A percentile compares a stretch with the other conserved stretches of the same genome.
phyloP scores from a whole-genome alignment of 2,888 invertebrate genomes.

The Lasioglossum marginatum region DNA sequence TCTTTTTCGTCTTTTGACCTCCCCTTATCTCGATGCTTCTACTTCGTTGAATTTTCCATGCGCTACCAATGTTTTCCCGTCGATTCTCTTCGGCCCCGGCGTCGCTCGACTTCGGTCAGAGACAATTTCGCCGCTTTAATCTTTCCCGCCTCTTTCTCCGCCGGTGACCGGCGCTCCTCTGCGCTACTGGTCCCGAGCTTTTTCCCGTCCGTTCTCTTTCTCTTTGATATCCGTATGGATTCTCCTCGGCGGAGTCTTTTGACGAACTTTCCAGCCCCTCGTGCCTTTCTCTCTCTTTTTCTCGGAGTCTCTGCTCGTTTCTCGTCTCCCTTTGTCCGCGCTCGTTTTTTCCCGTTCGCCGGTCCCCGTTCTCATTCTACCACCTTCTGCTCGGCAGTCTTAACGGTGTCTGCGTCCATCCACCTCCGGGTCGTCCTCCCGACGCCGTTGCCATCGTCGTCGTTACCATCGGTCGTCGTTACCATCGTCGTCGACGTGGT shows the following conservation, averaged over 20 bases:
- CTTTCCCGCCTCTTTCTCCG: conserved; percentile 14
- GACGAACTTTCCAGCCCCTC: conserved; percentile 11
- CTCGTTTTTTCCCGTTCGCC: conserved; percentile 32
- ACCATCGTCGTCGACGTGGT: not conserved
- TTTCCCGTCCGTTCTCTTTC: not conserved
- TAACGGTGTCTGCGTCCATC: conserved; percentile 17
- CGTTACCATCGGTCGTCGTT: not conserved
- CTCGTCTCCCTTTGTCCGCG: conserved; percentile 7
- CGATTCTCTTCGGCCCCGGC: not conserved
- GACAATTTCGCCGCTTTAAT: conserved; percentile 16
- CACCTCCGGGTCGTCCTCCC: conserved; percentile 6
- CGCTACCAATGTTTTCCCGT: conserved; percentile 13
- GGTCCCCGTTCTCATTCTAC: conserved; percentile 32
- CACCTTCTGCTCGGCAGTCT: not conserved
- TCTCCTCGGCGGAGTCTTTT: conserved; percentile 20
- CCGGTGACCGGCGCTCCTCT: not conserved
- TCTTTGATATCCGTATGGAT: conserved; percentile 29
- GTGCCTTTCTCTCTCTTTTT: not conserved
- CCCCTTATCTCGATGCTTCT: conserved; percentile 51
- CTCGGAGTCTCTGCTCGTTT: not conserved
- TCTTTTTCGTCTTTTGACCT: conserved; percentile 36
- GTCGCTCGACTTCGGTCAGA: conserved; percentile 8
- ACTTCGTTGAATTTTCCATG: conserved; percentile 59
- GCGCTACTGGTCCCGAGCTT: not conserved
- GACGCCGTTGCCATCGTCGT: not conserved